Conservation (phyloP, 1,140 invertebrate genomes). For the Agrypnia vestita region DNA sequence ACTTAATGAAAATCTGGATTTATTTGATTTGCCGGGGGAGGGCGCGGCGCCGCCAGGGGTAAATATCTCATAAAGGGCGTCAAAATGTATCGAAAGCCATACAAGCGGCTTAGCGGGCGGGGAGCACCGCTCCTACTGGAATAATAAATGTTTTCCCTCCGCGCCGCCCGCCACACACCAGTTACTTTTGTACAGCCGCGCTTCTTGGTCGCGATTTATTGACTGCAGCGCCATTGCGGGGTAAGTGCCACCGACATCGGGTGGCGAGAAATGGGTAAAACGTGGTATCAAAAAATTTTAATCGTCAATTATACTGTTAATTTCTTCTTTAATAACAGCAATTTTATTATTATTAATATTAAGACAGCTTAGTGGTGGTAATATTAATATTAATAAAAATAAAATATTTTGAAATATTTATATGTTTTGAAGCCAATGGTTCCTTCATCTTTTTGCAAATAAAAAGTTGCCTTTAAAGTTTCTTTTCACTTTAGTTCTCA, state of each 20-base stretch:
- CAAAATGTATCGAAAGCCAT: conserved; percentile 37
- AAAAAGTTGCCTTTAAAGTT: no score
- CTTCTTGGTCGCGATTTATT: conserved; percentile 51
- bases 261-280: no score
- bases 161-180: neutral
- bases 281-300: no score
- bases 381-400: no score
- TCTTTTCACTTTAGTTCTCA: no score
- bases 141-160: conserved; percentile 53
- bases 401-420: no score
- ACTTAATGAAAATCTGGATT: conserved; percentile 43
- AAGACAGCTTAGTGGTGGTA: no score
- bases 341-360: no score
- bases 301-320: no score
- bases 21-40: conserved; percentile 15
- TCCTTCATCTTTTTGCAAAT: no score
- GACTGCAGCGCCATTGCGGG: conserved; percentile 38
- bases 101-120: conserved; percentile 14
- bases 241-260: neutral
- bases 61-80: conserved; percentile 53
- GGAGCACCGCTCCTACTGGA: conserved; percentile 39
- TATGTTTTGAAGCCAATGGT: no score
- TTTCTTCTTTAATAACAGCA: no score
- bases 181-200: conserved; percentile 46
- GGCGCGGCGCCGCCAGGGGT: neutral